Evolutionary conservation across 2,888 invertebrate species (phyloP).

Genomic region (Ferdinandea cuprea): DNA sequence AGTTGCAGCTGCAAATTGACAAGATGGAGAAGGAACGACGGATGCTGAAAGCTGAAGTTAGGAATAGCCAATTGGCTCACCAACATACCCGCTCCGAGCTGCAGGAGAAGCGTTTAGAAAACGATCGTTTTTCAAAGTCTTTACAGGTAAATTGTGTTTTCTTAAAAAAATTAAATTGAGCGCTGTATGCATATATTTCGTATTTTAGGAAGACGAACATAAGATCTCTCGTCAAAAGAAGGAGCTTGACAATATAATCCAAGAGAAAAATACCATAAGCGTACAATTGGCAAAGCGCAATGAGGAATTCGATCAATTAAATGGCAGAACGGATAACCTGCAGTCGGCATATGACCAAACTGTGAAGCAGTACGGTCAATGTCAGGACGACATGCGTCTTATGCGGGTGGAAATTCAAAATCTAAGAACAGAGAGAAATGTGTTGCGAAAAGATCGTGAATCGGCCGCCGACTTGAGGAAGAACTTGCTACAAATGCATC

Average conservation of each 20-base stretch:
- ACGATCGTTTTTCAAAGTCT: constrained; percentile 86
- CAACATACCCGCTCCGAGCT: constrained; percentile 82
- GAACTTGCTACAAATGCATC: constrained; percentile 88
- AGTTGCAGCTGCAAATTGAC: constrained; percentile 87
- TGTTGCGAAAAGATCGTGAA: constrained; percentile 89
- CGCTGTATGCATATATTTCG: not conserved
- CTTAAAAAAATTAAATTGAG: not conserved
- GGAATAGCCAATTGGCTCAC: constrained; percentile 79
- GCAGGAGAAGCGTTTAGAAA: constrained; percentile 81
- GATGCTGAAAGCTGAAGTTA: constrained; percentile 84
- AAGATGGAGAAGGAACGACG: constrained; percentile 89
- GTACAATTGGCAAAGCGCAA: constrained; percentile 92
- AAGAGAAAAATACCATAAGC: constrained; percentile 91
- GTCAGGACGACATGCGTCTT: constrained; percentile 92
- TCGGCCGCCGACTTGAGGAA: constrained; percentile 92
- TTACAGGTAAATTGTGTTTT: constrained; percentile 83
- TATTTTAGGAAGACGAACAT: constrained; percentile 86
- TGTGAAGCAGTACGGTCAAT: constrained; percentile 88
- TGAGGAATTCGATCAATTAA: constrained; percentile 90
- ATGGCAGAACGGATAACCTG: constrained; percentile 91
- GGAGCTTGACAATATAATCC: constrained; percentile 89
- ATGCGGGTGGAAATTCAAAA: constrained; percentile 93
- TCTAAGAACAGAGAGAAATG: constrained; percentile 88
- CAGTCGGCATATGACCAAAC: constrained; percentile 91
- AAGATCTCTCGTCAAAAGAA: constrained; percentile 88